A percentile compares a stretch with the other conserved stretches of the same genome.
These are phyloP conservation scores for Polydrusus tereticollis DNA, from an alignment of 2,888 invertebrate species.

Conservation along the genomic window DNA sequence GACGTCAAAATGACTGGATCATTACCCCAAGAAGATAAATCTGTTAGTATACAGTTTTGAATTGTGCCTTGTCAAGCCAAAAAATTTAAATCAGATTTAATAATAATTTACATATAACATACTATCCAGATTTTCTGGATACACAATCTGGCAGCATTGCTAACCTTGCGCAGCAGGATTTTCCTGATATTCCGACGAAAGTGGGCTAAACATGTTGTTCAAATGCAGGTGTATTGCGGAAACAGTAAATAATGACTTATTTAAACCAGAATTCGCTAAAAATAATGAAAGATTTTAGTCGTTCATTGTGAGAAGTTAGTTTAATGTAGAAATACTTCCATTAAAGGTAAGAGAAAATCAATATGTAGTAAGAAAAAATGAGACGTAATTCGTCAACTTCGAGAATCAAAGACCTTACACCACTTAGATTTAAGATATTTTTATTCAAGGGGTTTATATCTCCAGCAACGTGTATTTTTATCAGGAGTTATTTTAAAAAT, in stretches of 20 bases:
- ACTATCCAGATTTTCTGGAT: background rate
- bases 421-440: no score
- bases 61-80: no score
- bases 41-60: no score
- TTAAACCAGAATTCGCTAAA: constrained; percentile 1
- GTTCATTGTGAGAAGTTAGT: background rate
- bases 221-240: background rate
- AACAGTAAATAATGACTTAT: background rate
- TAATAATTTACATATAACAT: no score
- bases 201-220: constrained; percentile 17
- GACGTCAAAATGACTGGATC: no score
- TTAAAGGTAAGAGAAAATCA: background rate
- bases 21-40: no score
- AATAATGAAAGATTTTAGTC: background rate
- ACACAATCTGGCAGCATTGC: background rate
- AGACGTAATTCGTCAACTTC: background rate
- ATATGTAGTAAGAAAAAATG: background rate
- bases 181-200: background rate
- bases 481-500: no score
- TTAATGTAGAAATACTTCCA: no score
- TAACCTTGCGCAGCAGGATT: constrained; percentile 9
- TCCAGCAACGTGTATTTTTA: no score
- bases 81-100: no score
- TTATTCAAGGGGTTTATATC: no score
- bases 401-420: no score